A percentile compares a stretch with the other conserved stretches of the same genome.
Evolutionary conservation across 1,140 invertebrate genomes (phyloP).

Genomic region (Bombus balteatus): DNA sequence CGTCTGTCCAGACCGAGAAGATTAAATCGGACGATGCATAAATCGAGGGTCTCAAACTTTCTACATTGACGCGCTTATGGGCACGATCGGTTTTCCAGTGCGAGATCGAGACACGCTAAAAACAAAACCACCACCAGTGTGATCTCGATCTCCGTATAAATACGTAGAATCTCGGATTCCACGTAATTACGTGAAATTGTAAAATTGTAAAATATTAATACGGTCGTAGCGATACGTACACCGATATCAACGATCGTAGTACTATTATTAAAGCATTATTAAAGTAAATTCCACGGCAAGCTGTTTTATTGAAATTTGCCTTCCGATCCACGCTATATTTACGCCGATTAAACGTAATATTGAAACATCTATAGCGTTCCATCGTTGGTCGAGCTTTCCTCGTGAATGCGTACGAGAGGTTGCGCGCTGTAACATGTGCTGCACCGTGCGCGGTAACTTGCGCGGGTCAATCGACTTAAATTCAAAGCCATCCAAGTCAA

Average conservation of each 20-base stretch:
- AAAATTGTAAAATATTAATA: background rate
- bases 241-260: constrained; percentile 12
- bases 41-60: constrained; percentile 13
- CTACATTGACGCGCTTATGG: background rate
- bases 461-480: background rate
- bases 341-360: too few relatives aligned
- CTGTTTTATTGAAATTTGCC: too few relatives aligned
- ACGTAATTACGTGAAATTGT: background rate
- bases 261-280: constrained; percentile 28
- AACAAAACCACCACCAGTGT: constrained; percentile 63
- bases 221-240: background rate
- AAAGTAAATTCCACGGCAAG: constrained; percentile 1
- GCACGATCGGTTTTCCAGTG: background rate
- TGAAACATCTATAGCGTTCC: too few relatives aligned
- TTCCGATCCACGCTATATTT: background rate
- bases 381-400: too few relatives aligned
- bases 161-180: background rate
- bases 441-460: background rate
- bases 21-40: constrained; percentile 77
- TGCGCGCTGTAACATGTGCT: background rate
- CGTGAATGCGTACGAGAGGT: background rate
- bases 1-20: constrained; percentile 77
- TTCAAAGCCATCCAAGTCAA: background rate
- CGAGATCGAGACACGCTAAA: constrained; percentile 24
- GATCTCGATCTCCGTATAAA: constrained; percentile 30